A percentile compares a stretch with the other conserved stretches of the same genome.
Evolutionary conservation across 1,140 invertebrate genomes (phyloP).

Genomic region (Heliothis virescens): DNA sequence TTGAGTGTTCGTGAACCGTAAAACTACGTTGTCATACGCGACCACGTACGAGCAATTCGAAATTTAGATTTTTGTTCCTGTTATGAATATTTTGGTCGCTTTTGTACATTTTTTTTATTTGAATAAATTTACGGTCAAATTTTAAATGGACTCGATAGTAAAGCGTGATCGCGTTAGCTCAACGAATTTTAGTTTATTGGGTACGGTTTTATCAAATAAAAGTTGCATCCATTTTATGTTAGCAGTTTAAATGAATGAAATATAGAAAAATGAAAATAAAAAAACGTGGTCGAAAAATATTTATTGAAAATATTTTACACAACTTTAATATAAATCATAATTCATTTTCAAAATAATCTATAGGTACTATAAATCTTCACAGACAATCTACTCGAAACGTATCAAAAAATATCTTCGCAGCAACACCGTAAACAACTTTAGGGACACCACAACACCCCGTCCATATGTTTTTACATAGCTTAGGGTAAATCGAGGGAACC

Average conservation of each 20-base stretch:
- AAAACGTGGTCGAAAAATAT: too few relatives aligned
- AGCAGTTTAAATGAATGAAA: too few relatives aligned
- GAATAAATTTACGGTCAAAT: background rate
- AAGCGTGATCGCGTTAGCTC: too few relatives aligned
- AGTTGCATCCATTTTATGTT: too few relatives aligned
- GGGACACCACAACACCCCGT: background rate
- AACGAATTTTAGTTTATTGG: too few relatives aligned
- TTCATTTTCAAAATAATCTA: background rate
- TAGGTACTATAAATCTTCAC: background rate
- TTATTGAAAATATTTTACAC: too few relatives aligned
- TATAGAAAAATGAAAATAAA: too few relatives aligned
- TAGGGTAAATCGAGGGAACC: constrained; percentile 1
- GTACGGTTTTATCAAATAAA: too few relatives aligned
- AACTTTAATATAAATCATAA: background rate
- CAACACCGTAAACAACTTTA: background rate
- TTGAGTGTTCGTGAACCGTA: constrained; percentile 9
- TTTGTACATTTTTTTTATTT: background rate
- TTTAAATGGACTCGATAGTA: background rate
- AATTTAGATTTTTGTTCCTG: constrained; percentile 26
- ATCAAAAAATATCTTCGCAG: background rate
- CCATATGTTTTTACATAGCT: constrained; percentile 33
- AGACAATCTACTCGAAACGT: background rate
- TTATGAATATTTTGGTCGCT: constrained; percentile 24
- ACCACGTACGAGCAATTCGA: background rate
- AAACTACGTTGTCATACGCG: constrained; percentile 25